Percentiles rank a stretch among this genome's conserved stretches.
These are phyloP conservation scores for Meandrina meandrites DNA, from an alignment of 92 coral and sea anemone species.

Conservation along the genomic window DNA sequence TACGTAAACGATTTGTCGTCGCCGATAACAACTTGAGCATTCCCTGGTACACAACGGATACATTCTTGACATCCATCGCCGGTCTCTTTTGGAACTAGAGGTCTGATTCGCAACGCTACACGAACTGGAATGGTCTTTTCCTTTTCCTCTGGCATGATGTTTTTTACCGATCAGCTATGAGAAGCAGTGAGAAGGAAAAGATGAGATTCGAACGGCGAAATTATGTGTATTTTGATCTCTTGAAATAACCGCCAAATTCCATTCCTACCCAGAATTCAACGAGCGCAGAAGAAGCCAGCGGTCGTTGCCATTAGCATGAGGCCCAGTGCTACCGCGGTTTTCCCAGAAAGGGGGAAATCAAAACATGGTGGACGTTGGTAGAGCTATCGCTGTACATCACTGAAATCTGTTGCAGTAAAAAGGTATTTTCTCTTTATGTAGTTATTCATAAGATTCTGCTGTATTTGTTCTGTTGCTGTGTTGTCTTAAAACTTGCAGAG, in stretches of 20 bases:
- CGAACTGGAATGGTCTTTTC: constrained; percentile 91
- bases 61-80: constrained; percentile 93
- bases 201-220: constrained; percentile 18
- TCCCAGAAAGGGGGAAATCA: not conserved
- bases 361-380: not conserved
- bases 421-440: not conserved
- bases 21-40: constrained; percentile 90
- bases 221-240: constrained; percentile 13
- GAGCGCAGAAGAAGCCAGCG: constrained; percentile 21
- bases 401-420: not conserved
- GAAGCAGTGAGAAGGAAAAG: not conserved
- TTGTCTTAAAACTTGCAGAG: not conserved
- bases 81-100: constrained; percentile 79
- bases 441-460: not conserved
- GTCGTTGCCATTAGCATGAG: constrained; percentile 2
- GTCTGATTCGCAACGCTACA: constrained; percentile 90
- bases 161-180: not conserved
- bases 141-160: constrained; percentile 72
- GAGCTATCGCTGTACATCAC: not conserved
- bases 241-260: constrained; percentile 57
- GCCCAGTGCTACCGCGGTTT: constrained; percentile 10
- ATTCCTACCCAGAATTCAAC: constrained; percentile 31
- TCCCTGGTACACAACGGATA: constrained; percentile 77
- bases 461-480: not conserved
- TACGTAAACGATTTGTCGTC: constrained; percentile 91